Conservation (phyloP, 2,888 invertebrate species). For the Thecocarcelia acutangulata region DNA sequence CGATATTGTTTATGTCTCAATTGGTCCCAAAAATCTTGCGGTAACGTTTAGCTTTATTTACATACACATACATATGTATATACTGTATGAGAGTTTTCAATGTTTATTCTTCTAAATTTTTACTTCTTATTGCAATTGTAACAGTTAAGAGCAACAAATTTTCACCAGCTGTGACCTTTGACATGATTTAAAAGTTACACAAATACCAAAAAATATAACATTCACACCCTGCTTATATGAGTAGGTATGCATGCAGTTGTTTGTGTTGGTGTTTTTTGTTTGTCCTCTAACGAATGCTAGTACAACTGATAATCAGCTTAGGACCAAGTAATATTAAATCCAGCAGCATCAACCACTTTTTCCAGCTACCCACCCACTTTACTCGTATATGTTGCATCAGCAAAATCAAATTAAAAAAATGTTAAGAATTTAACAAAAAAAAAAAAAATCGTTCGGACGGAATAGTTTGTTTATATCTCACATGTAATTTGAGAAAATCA, state of each 20-base stretch:
- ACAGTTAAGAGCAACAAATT: constrained; percentile 68
- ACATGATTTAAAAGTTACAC: constrained; percentile 50
- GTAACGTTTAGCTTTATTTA: too few species aligned
- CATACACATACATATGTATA: too few species aligned
- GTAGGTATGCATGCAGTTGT: too few species aligned
- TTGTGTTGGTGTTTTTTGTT: neutral
- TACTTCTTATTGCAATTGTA: constrained; percentile 55
- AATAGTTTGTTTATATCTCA: too few species aligned
- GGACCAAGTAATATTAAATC: constrained; percentile 31
- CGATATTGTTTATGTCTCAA: too few species aligned
- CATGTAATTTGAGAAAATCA: too few species aligned
- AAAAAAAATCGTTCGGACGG: too few species aligned
- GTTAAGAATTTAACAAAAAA: too few species aligned
- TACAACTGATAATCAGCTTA: constrained; percentile 61
- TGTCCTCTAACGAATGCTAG: constrained; percentile 14
- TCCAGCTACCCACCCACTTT: neutral
- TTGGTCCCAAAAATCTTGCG: too few species aligned
- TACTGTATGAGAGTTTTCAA: neutral
- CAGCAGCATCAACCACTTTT: neutral
- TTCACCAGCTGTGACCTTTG: constrained; percentile 71
- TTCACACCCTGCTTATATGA: neutral
- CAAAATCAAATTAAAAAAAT: too few species aligned
- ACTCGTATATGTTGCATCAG: neutral
- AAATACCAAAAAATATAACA: constrained; percentile 25
- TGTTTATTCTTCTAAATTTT: constrained; percentile 36